Base-by-base conservation (phyloP, 2,113 vertebrate species). In the human (Homo sapiens) region DNA sequence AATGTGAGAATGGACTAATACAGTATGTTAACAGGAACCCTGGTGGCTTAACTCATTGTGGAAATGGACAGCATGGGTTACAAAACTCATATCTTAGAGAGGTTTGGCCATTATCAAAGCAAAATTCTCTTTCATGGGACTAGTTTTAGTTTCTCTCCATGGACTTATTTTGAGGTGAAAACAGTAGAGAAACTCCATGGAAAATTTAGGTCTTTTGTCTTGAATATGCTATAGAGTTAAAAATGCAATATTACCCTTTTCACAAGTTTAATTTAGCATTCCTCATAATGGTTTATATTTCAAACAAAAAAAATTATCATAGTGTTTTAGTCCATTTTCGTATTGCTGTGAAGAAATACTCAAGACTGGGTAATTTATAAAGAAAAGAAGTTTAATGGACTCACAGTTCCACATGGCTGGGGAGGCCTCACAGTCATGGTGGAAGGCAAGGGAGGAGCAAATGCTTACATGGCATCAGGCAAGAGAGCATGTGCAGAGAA, bases 21-120 rank as follows among this genome's bases (percentile, higher is more conserved):
- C 6, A 27, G 4, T 23, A 22, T 75, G 17, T n/a, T 32, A 93
- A 48, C 11, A 78, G 6, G 32, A 82, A 2, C 0, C 7, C 35
- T 6, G 5, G 3, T 16, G 25, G 25, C 30, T 87, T 94, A 50
- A 40, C 8, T 94, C 52, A 17, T 6, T 16, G 2, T 40, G 43
- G 6, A 91, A 91, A 57, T 14, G 14, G 25, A 59, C 0, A 7
- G 2, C 0, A 0, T 14, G 0, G 9, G 16, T 82, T 57, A 35
- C 2, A 59, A 81, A 95, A 89, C n/a, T 27, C 8, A 1, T 5
- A 40, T n/a, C n/a, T 80, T n/a, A 70, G 43, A 64, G 48, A 40
- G 45, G 3, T 18, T 25, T 43, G 14, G 81, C 16, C 13, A 78
- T 85, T 95, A 59, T 68, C 70, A 66, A 80, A 93, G 48, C 18